Evolutionary conservation across 1,140 invertebrate genomes (phyloP).

Genomic region (Drosophila watanabei): DNA sequence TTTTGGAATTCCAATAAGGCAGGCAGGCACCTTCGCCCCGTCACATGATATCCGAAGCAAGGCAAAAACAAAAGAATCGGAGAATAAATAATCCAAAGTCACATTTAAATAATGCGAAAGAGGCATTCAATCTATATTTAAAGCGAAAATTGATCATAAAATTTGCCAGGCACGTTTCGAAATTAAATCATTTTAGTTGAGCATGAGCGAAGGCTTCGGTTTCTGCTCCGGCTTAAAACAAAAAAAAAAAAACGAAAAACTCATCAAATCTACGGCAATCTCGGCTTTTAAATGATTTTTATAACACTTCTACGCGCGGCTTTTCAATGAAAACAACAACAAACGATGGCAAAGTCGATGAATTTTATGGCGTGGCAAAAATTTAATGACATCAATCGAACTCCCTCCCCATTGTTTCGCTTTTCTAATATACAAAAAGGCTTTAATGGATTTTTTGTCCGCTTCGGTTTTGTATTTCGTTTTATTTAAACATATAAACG

Average conservation of each 20-base stretch:
- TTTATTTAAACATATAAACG: conserved; percentile 72
- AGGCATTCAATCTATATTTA: conserved; percentile 63
- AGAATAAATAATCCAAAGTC: conserved; percentile 30
- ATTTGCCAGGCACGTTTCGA: conserved; percentile 80
- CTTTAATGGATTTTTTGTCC: conserved; percentile 70
- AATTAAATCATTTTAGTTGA: conserved; percentile 85
- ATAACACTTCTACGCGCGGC: conserved; percentile 67
- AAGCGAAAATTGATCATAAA: conserved; percentile 75
- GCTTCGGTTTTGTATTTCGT: conserved; percentile 32
- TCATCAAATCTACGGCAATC: conserved; percentile 56
- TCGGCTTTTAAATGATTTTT: conserved; percentile 79
- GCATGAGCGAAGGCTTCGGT: conserved; percentile 32
- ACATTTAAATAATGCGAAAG: conserved; percentile 44
- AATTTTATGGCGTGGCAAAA: conserved; percentile 78
- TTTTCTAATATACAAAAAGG: conserved; percentile 66
- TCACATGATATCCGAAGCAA: conserved; percentile 50
- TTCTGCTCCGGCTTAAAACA: conserved; percentile 27
- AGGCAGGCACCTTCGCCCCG: conserved; percentile 6
- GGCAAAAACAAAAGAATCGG: conserved; percentile 38
- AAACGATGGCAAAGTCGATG: conserved; percentile 11
- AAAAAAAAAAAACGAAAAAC: conserved; percentile 11
- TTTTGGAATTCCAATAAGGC: conserved; percentile 34
- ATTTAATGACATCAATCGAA: conserved; percentile 66
- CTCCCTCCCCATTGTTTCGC: conserved; percentile 62
- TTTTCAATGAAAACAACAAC: conserved; percentile 47